These are phyloP conservation scores for Pharmacophagus antenor DNA, from an alignment of 2,888 invertebrate genomes.

Conservation along the genomic window DNA sequence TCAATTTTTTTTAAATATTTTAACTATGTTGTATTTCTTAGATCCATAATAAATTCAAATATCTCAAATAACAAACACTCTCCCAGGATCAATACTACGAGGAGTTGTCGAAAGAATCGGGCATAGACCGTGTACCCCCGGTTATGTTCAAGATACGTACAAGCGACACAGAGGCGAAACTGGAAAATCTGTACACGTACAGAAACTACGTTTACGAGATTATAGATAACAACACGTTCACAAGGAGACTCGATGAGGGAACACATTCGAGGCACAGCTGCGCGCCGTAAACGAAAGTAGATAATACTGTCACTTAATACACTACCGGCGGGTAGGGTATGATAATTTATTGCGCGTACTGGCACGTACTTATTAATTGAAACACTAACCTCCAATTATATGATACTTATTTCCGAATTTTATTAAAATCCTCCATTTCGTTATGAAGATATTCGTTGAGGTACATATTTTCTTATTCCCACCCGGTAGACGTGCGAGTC, in stretches of 20 bases:
- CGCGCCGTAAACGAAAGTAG: neutral
- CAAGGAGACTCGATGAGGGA: slow-evolving; percentile 43
- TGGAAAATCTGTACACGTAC: slow-evolving; percentile 62
- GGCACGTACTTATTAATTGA: too few species aligned
- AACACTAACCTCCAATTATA: too few species aligned
- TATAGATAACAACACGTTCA: slow-evolving; percentile 58
- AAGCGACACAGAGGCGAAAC: slow-evolving; percentile 52
- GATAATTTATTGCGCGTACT: too few species aligned
- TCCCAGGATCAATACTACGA: slow-evolving; percentile 69
- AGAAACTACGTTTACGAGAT: slow-evolving; percentile 62
- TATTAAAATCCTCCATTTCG: too few species aligned
- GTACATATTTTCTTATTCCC: too few species aligned
- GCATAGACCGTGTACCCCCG: slow-evolving; percentile 66
- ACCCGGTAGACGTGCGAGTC: too few species aligned
- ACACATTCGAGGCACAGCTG: neutral
- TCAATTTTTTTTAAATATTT: too few species aligned
- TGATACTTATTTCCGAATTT: too few species aligned
- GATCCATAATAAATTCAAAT: too few species aligned
- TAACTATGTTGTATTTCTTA: too few species aligned
- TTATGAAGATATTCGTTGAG: too few species aligned
- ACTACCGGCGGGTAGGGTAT: too few species aligned
- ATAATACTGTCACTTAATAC: neutral
- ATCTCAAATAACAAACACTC: neutral
- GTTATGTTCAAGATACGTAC: slow-evolving; percentile 67
- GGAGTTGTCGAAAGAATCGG: slow-evolving; percentile 58